These are phyloP conservation scores for Sepioteuthis lessoniana DNA, from an alignment of 2,888 invertebrate species.

Conservation along the genomic window DNA sequence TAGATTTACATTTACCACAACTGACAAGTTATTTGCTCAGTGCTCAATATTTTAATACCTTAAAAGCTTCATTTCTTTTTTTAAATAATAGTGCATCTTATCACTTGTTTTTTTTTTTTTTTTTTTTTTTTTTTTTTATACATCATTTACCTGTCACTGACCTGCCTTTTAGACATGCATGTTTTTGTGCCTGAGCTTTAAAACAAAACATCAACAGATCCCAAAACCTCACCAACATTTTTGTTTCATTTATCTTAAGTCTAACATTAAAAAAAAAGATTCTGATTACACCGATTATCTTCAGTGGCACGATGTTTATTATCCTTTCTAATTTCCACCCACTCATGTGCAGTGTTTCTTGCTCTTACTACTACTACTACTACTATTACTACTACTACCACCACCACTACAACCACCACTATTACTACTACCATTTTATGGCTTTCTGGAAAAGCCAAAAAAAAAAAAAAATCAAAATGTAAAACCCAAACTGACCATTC, in stretches of 20 bases:
- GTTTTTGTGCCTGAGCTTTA: conserved; percentile 13
- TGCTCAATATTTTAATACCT: neutral
- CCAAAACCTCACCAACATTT: neutral
- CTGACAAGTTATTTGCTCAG: neutral
- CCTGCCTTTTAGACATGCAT: neutral
- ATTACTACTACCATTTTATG: neutral
- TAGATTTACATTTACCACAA: neutral
- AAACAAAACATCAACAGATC: neutral
- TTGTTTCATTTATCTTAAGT: neutral
- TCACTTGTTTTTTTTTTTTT: neutral
- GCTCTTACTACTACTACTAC: conserved; percentile 21
- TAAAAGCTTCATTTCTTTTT: neutral
- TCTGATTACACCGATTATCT: neutral
- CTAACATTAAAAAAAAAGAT: neutral
- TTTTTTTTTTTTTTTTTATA: neutral
- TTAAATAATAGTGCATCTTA: neutral
- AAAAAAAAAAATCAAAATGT: neutral
- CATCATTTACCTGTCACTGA: neutral
- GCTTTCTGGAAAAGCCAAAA: neutral
- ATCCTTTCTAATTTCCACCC: neutral
- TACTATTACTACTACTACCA: too few relatives aligned
- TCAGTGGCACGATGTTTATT: neutral
- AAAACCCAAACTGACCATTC: neutral
- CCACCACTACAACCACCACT: neutral
- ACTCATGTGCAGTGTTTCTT: neutral